Evolutionary conservation across 2,113 vertebrate species (phyloP).

Genomic region (Tautogolabrus adspersus): DNA sequence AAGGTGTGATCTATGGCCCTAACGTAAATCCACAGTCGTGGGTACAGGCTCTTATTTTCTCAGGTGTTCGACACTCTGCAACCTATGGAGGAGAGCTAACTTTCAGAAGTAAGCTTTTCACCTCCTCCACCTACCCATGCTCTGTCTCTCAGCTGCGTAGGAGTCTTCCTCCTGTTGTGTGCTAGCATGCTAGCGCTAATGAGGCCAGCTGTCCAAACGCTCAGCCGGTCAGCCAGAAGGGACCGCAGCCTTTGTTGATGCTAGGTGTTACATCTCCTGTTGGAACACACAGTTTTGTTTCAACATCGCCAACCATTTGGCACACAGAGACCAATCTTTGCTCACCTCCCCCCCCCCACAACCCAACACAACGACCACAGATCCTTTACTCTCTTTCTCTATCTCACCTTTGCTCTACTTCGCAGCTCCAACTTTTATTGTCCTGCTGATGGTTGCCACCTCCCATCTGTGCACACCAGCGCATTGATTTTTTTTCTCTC

Average conservation of each 20-base stretch:
- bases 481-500: slow-evolving; percentile 69
- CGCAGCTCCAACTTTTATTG: slow-evolving; percentile 31
- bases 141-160: slow-evolving; percentile 58
- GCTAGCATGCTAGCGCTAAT: slow-evolving; percentile 77
- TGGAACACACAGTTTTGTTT: slow-evolving; percentile 68
- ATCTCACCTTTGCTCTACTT: slow-evolving; percentile 37
- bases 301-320: slow-evolving; percentile 72
- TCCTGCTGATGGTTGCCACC: slow-evolving; percentile 27
- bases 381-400: slow-evolving; percentile 17
- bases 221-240: slow-evolving; percentile 70
- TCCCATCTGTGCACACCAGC: slow-evolving; percentile 28
- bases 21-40: slow-evolving; percentile 7
- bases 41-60: slow-evolving; percentile 49
- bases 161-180: slow-evolving; percentile 73
- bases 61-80: slow-evolving; percentile 47
- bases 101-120: slow-evolving; percentile 38
- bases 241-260: slow-evolving; percentile 67
- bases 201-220: slow-evolving; percentile 80
- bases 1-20: slow-evolving; percentile 3
- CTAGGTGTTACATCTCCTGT: slow-evolving; percentile 75
- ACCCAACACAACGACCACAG: slow-evolving; percentile 2
- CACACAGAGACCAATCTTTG: slow-evolving; percentile 50
- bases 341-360: slow-evolving; percentile 15
- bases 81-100: slow-evolving; percentile 45
- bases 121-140: slow-evolving; percentile 56